Evolutionary conservation across 2,888 invertebrate species (phyloP).

Genomic region (Pharmacophagus antenor): DNA sequence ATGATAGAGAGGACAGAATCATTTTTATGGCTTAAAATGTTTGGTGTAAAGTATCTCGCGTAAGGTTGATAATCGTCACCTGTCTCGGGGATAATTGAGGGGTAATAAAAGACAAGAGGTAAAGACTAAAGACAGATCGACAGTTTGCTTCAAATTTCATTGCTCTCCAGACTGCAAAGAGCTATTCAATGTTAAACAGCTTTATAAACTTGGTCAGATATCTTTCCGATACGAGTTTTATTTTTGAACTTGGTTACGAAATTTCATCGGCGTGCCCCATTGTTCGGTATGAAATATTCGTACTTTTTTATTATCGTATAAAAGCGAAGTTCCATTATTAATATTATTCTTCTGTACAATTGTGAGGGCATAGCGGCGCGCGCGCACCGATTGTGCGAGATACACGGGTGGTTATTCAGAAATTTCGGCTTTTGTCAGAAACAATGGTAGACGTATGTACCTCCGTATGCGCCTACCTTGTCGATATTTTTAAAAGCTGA

Average conservation of each 20-base stretch:
- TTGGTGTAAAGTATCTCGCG: no score
- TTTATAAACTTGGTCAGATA: slow-evolving; percentile 20
- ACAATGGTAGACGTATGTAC: slow-evolving; percentile 56
- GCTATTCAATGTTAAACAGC: slow-evolving; percentile 24
- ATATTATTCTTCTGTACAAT: slow-evolving; percentile 67
- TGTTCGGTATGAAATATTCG: slow-evolving; percentile 67
- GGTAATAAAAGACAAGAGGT: no score
- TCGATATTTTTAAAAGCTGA: slow-evolving; percentile 50
- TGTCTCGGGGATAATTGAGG: no score
- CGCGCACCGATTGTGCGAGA: slow-evolving; percentile 77
- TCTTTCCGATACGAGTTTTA: slow-evolving; percentile 30
- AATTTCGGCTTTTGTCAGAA: slow-evolving; percentile 61
- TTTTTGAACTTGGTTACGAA: slow-evolving; percentile 44
- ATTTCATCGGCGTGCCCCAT: slow-evolving; percentile 55
- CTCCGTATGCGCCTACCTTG: slow-evolving; percentile 57
- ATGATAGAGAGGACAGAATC: not conserved
- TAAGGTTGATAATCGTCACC: no score
- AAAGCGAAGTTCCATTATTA: slow-evolving; percentile 72
- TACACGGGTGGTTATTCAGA: slow-evolving; percentile 68
- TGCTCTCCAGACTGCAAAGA: slow-evolving; percentile 4
- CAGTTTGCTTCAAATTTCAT: not conserved
- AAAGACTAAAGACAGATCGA: not conserved
- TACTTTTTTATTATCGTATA: slow-evolving; percentile 68
- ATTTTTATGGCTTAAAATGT: no score
- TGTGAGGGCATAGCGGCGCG: slow-evolving; percentile 64